Conservation (phyloP, 2,888 invertebrate species). For the Acanthacorydalis orientalis region DNA sequence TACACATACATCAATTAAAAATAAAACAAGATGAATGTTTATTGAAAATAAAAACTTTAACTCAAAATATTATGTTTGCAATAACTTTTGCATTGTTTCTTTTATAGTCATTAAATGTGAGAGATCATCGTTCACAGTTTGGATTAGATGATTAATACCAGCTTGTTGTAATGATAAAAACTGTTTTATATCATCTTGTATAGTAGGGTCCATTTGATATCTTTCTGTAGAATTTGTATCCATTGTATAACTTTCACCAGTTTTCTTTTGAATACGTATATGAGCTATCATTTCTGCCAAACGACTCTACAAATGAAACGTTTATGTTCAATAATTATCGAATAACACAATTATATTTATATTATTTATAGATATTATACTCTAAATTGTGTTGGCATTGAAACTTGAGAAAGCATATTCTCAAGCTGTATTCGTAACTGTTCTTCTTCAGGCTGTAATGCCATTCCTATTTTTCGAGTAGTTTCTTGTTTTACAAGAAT, state of each 20-base stretch:
- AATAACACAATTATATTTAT: background rate
- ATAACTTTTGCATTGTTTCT: slow-evolving; percentile 53
- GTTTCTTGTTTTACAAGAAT: slow-evolving; percentile 78
- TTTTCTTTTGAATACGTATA: slow-evolving; percentile 55
- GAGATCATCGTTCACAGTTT: slow-evolving; percentile 65
- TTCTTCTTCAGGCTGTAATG: slow-evolving; percentile 82
- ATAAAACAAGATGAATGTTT: too few species aligned
- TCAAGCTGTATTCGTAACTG: slow-evolving; percentile 73
- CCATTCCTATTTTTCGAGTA: slow-evolving; percentile 71
- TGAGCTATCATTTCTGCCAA: slow-evolving; percentile 82
- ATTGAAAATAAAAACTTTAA: background rate
- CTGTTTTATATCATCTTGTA: slow-evolving; percentile 54
- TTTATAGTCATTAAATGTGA: slow-evolving; percentile 61
- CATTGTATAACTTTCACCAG: slow-evolving; percentile 30
- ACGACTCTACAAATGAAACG: slow-evolving; percentile 46
- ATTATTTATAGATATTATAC: slow-evolving; percentile 27
- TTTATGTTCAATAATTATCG: slow-evolving; percentile 1
- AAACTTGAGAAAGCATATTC: slow-evolving; percentile 69
- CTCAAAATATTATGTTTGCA: slow-evolving; percentile 17
- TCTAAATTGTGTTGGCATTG: slow-evolving; percentile 84
- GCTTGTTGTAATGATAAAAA: slow-evolving; percentile 76
- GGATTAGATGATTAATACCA: slow-evolving; percentile 72
- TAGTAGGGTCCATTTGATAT: slow-evolving; percentile 61
- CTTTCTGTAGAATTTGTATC: slow-evolving; percentile 44
- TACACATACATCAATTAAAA: background rate